Percentiles rank a stretch among this genome's conserved stretches.
These are phyloP conservation scores for Tetropium fuscum DNA, from an alignment of 2,888 invertebrate genomes.

Conservation along the genomic window DNA sequence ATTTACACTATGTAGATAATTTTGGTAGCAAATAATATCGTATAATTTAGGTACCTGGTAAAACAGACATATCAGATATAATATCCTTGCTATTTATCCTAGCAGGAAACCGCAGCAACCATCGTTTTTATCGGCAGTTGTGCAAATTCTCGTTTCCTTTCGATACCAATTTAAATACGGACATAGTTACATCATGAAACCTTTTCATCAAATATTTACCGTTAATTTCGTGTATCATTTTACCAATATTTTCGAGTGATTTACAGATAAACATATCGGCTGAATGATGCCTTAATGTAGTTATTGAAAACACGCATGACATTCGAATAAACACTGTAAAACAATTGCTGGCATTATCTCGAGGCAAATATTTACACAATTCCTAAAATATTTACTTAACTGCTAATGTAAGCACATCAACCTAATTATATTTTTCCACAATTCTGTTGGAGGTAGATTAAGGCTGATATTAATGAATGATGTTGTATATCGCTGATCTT, in stretches of 20 bases:
- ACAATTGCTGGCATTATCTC: conserved; percentile 41
- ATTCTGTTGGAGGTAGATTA: conserved; percentile 13
- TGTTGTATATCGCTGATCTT: neutral
- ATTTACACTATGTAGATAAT: too few relatives aligned
- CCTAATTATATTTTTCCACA: conserved; percentile 32
- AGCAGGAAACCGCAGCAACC: neutral
- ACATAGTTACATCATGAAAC: neutral
- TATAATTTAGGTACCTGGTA: too few relatives aligned
- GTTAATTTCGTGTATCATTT: conserved; percentile 25
- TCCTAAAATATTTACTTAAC: conserved; percentile 40
- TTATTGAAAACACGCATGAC: conserved; percentile 39
- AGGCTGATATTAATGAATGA: conserved; percentile 20
- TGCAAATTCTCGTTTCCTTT: neutral
- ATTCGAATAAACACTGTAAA: conserved; percentile 37
- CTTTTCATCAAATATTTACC: conserved; percentile 22
- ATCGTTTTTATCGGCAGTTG: neutral
- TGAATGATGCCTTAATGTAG: conserved; percentile 32
- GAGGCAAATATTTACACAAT: conserved; percentile 34
- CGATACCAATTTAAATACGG: neutral
- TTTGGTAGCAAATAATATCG: too few relatives aligned
- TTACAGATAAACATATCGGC: conserved; percentile 26
- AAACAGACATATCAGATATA: too few relatives aligned
- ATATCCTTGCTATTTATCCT: neutral
- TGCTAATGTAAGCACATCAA: conserved; percentile 38
- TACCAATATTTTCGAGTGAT: conserved; percentile 30